These are phyloP conservation scores for Drosophila tristis DNA, from an alignment of 1,140 invertebrate genomes.

Conservation along the genomic window DNA sequence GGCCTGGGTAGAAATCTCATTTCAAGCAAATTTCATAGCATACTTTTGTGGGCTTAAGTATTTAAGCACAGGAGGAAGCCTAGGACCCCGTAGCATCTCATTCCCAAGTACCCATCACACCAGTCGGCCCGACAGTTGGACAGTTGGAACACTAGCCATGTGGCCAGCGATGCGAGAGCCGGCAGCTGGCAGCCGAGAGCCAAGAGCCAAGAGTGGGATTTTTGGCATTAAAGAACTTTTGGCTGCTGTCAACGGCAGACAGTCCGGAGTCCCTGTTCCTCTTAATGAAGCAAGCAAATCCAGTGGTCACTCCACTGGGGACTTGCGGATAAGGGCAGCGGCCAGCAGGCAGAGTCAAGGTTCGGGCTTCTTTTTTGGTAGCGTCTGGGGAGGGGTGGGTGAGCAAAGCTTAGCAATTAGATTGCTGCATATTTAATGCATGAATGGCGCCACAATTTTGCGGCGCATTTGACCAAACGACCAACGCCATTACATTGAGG, in stretches of 20 bases:
- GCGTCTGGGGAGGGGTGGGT: neutral
- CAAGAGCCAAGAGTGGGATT: conserved; percentile 36
- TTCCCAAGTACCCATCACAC: too few relatives aligned
- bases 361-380: neutral
- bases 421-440: conserved; percentile 81
- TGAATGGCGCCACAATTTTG: conserved; percentile 71
- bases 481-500: conserved; percentile 63
- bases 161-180: neutral
- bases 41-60: conserved; percentile 78
- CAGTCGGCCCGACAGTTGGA: conserved; percentile 23
- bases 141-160: conserved; percentile 5
- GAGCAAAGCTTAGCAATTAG: conserved; percentile 72
- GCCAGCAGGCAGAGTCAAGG: neutral
- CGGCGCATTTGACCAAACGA: conserved; percentile 62
- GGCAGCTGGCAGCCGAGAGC: neutral
- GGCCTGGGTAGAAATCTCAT: conserved; percentile 63
- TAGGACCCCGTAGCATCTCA: too few relatives aligned
- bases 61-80: conserved; percentile 50
- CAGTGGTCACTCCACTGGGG: conserved; percentile 54
- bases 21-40: conserved; percentile 74
- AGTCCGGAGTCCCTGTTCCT: conserved; percentile 17
- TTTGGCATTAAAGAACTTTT: conserved; percentile 59
- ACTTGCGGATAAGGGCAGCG: conserved; percentile 1
- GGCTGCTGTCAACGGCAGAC: conserved; percentile 59
- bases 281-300: conserved; percentile 78